Evolutionary conservation across 2,113 vertebrate species (phyloP).

Genomic region (Oenanthe melanoleuca): DNA sequence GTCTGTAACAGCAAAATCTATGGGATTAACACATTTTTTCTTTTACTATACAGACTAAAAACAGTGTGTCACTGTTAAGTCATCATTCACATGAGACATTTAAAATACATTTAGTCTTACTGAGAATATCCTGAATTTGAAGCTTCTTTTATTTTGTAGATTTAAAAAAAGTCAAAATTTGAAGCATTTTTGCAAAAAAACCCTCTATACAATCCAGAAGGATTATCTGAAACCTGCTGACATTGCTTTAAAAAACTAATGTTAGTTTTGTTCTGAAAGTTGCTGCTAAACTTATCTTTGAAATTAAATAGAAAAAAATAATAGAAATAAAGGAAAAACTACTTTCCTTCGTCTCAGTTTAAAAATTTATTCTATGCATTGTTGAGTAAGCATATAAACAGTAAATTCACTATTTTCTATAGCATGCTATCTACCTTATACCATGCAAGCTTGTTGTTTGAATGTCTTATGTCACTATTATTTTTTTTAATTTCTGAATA

Average conservation of each 20-base stretch:
- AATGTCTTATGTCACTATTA: not conserved
- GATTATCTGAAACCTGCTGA: not conserved
- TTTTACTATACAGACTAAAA: not conserved
- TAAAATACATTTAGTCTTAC: not conserved
- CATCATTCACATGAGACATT: not conserved
- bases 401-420: not conserved
- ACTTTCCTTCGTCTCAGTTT: not conserved
- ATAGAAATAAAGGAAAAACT: not conserved
- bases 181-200: not conserved
- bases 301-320: not conserved
- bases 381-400: not conserved
- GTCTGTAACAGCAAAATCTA: not conserved
- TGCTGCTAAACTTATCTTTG: not conserved
- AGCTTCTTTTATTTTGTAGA: not conserved
- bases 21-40: not conserved
- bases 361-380: not conserved
- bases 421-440: not conserved
- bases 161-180: not conserved
- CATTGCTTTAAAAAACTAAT: not conserved
- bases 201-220: accelerated
- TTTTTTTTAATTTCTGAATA: not conserved
- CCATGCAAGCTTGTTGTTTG: not conserved
- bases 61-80: accelerated
- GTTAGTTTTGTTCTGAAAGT: not conserved
- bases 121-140: not conserved